Base-by-base conservation (phyloP, 2,797 vertebrate species). In the Clarias laeviceps region DNA sequence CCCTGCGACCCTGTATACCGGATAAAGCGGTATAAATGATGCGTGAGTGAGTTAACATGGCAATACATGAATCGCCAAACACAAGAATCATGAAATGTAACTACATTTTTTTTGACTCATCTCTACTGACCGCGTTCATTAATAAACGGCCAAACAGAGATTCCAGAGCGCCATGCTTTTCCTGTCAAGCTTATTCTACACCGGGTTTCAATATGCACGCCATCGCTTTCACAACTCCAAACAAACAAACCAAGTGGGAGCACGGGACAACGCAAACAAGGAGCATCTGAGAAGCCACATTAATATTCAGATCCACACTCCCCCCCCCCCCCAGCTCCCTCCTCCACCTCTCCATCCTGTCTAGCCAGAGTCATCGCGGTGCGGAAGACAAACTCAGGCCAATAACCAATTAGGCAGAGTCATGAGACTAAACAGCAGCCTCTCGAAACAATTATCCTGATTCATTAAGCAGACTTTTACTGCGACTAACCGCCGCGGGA, bases 401-500 rank as follows among this genome's bases (percentile, higher is more conserved):
- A 90, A 91, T 89, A 93, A 94, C 93, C 92, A 94, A 94, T 93
- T 91, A 94, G 90, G 88, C 76, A 91, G 91, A 92, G 87, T 85
- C 84, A 84, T 89, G 85, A 68, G 84, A 92, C 91, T 93, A 93
- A 94, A 94, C 92, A 91, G 91, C 86, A 88, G 91, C 89, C 88
- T 86, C 80, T 87, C 88, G 82, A 86, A 93, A 94, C 90, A 91
- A 93, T 93, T 93, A 91, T 82, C 86, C 82, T 86, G 83, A 91
- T 92, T 91, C 88, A 92, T 91, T 86, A 91, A 88, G 89, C 17
- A 69, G 80, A 82, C 86, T 9, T 87, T 85, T 59, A 90, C 85
- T 82, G 61, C 62, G 79, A 90, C 85, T 87, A 68, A 87, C 85
- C 85, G 77, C 22, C 84, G 72, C 81, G 89, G 65, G 56, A 89